Base-by-base conservation (phyloP, 2,797 vertebrate genomes). In the Megaceryle alcyon region DNA sequence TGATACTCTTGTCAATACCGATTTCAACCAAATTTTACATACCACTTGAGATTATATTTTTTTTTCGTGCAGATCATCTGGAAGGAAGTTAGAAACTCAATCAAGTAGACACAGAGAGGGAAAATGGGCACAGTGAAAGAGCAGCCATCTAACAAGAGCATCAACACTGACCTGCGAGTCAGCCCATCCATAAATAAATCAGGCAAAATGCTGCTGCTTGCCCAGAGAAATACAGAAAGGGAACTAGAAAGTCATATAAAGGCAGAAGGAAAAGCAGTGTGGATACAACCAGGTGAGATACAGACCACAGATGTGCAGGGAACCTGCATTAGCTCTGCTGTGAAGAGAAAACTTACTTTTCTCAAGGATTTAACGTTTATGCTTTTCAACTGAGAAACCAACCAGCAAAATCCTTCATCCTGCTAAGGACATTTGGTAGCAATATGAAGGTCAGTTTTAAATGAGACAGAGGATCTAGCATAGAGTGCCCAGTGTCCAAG, bases 1-100 rank as follows among this genome's bases (percentile, higher is more conserved):
- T 22, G 54, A 59, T 91, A 71, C 21, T 86, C 51, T 53, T 56
- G 51, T 69, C 84, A 63, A 53, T 48, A 84, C 1, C 12, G 35
- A 16, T 93, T 88, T 56, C 57, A 92, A 65, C 22, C 69, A 94
- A 57, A 88, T 69, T 70, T 87, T 33, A 68, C 39, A 61, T 63
- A 71, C 6, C 31, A 48, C n/a, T 73, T 75, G 39, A 85, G 63
- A 63, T 43, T 29, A 5, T 16, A 61, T 65, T 68, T 75, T 61
- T 78, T 8, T 15, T 72, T 70, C 49, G 64, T 75, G 76, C 13
- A 81, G 35, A 77, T 91, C 72, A 82, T 53, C 53, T 71, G 48
- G 41, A 35, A 60, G 14, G 71, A 86, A 16, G 59, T 82, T 8
- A 89, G 89, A 80, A 95, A 77, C 12, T 15, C 2, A 1, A 69